Base-by-base conservation (phyloP, 1,140 invertebrate genomes). In the Drosophila burlai region DNA sequence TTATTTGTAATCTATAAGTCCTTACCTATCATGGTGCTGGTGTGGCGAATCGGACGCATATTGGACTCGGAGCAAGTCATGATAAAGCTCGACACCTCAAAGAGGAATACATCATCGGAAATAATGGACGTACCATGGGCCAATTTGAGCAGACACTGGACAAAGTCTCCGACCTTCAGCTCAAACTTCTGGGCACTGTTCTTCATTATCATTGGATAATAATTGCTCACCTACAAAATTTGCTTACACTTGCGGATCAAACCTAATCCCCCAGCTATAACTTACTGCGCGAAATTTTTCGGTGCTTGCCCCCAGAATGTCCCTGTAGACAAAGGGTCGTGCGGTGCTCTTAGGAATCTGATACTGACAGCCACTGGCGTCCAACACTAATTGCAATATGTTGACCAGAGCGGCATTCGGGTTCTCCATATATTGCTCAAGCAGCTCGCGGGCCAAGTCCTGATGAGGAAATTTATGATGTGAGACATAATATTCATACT, bases 11-110 rank as follows among this genome's bases (percentile, higher is more conserved):
- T 11, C 31, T 18, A 11, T 11, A 24, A 15, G 13, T 5, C 5
- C 69, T 66, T 43, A 87, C 84, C 85, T 13, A 89, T 72, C 38
- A 90, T 24, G 2, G 81, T 84, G 40, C 59, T 36, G 2, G 84
- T 90, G 34, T 89, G 81, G 9, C 84, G 57, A 24, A 89, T 69
- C 9, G 84, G 15, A 1, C 84, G 84, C 54, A 61, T 57, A 13
- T 57, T 76, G 1, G 78, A 90, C 15, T 84, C 62, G 3, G 74
- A 45, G n/a, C 69, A 66, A 16, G 63, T 45, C 29, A 62, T 24
- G 2, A 90, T 21, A 64, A 89, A 90, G 9, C 26, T 59, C 15
- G 64, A 31, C 0, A 87, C 9, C 18, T 57, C 38, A 8, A 3
- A 24, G 15, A 79, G 13, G 15, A 90, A 79, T 8, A 16, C 15